phyloP scores from a whole-genome alignment of 2,797 vertebrate genomes.

The Chrysocyon brachyurus region DNA sequence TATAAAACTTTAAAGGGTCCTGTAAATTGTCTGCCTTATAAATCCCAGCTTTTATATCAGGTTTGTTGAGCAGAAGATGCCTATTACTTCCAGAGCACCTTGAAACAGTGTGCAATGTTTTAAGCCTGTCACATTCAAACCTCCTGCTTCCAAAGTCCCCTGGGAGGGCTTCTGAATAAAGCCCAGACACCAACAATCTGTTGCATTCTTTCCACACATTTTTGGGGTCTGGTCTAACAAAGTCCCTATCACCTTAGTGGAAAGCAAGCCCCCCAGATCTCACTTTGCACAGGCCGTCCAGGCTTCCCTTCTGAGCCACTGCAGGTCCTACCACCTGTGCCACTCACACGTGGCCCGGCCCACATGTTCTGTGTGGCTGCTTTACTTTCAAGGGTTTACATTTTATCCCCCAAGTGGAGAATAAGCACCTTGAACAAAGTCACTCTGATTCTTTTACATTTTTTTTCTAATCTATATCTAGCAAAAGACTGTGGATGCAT shows the following conservation, averaged over 20 bases:
- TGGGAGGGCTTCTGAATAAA: not conserved
- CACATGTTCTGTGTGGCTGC: not conserved
- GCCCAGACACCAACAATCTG: not conserved
- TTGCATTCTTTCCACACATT: not conserved
- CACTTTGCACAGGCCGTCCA: too few relatives aligned
- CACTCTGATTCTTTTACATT: not conserved
- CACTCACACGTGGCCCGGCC: not conserved
- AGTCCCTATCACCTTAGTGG: not conserved
- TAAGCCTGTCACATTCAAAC: not conserved
- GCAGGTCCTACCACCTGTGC: not conserved
- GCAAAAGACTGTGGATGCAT: not conserved
- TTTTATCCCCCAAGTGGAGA: not conserved
- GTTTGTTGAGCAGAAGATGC: not conserved
- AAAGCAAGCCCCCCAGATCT: not conserved
- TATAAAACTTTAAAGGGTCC: constrained; percentile 13
- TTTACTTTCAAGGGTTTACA: not conserved
- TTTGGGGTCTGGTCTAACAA: too few relatives aligned
- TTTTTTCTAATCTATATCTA: not conserved
- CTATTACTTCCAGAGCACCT: rapidly evolving
- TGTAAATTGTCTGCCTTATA: not conserved
- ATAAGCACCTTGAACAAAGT: not conserved
- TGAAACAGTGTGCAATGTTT: too few relatives aligned
- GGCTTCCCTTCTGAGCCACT: not conserved
- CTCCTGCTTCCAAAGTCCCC: too few relatives aligned
- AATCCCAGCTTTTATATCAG: not conserved